Evolutionary conservation across 2,888 invertebrate genomes (phyloP), one percentile per base, ranked within the genome.

Genomic region (Chymomyza caudatula): DNA sequence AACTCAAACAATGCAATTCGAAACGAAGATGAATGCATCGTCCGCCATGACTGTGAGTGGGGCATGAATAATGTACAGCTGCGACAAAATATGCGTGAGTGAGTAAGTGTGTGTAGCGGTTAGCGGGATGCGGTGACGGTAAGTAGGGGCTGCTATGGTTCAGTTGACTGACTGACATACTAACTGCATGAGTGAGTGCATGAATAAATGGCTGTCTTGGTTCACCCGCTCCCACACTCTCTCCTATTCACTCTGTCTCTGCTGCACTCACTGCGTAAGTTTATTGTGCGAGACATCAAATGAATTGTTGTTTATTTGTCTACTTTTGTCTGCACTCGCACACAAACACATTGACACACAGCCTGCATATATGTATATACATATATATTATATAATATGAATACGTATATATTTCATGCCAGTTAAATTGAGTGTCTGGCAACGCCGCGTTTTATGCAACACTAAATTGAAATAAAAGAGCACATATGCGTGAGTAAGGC

Each of bases 251-350:
- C 5, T 13, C 2, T 42, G 29, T 52, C 44, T 20, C 37, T 62
- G 61, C 37, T 25, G 2, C 29, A 37, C 11, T 11, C 11, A 60
- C 57, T 67, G 66, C 60, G 20, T 6, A 64, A 74, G 66, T 69
- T 37, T 71, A 71, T 74, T 71, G 75, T 76, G 71, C 67, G 65
- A 68, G 70, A 69, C 76, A 76, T 72, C 76, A 78, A 80, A 71
- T 81, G 79, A 71, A 80, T 80, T 76, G 82, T 85, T 80, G 79
- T 85, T 80, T 78, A 81, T 80, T 74, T 73, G 79, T 71, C 69
- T 75, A 76, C 49, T 63, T 70, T 64, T 69, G 69, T 64, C 64
- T 22, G 44, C 13, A 29, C 20, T 4, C 51, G 13, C 25, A 19
- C 23, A 15, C 23, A 49, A 13, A 20, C 52, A 22, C 55, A 57